Evolutionary conservation across 2,113 vertebrate species (phyloP).

Genomic region (Catharus bicknelli): DNA sequence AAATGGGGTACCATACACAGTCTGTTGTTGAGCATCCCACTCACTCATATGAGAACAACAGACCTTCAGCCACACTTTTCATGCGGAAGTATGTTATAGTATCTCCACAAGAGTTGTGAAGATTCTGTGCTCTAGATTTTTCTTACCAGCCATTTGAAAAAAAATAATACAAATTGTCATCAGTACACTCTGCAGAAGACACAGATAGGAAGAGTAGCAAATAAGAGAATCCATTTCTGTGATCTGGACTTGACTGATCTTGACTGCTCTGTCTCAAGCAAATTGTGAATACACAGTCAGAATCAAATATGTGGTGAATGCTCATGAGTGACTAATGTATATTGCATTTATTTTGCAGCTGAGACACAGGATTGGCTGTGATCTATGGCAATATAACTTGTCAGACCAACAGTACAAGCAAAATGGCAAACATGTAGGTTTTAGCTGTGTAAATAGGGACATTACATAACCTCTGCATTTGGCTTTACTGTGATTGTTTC

Average conservation of each 20-base stretch:
- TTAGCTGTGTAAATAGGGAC: neutral
- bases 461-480: conserved; percentile 2
- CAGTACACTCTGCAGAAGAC: neutral
- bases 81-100: neutral
- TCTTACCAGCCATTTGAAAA: neutral
- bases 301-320: neutral
- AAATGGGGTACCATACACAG: neutral
- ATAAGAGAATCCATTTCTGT: neutral
- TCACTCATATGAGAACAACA: neutral
- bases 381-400: neutral
- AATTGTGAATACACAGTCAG: neutral
- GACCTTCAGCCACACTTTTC: neutral
- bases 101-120: neutral
- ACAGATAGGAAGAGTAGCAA: neutral
- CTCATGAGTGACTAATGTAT: neutral
- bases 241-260: neutral
- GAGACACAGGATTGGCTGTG: neutral
- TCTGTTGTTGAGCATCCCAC: neutral
- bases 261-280: neutral
- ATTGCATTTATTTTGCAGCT: neutral
- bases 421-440: neutral
- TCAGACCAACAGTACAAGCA: neutral
- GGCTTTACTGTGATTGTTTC: neutral
- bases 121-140: neutral
- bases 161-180: neutral